Evolutionary conservation across 92 coral and sea anemone genomes (phyloP).

Genomic region (Actinernus sp.): DNA sequence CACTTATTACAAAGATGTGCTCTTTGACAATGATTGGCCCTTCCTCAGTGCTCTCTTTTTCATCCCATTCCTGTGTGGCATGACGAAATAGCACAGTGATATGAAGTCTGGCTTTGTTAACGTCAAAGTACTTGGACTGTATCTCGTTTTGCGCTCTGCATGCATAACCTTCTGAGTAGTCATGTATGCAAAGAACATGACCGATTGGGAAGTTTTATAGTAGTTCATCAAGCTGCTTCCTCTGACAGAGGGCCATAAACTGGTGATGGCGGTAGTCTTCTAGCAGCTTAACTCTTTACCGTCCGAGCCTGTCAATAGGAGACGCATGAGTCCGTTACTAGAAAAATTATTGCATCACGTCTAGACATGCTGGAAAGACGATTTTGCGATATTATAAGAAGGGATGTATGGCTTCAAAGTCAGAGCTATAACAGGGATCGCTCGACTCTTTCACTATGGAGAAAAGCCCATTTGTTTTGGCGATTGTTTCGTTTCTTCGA

Average conservation of each 20-base stretch:
- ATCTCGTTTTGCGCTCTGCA: constrained; percentile 7
- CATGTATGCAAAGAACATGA: constrained; percentile 10
- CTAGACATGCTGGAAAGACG: too few relatives aligned
- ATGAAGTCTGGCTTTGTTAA: constrained; percentile 21
- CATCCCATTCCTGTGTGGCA: constrained; percentile 18
- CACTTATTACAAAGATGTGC: constrained; percentile 5
- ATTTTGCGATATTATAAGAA: too few relatives aligned
- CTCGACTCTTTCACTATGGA: too few relatives aligned
- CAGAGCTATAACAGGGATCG: too few relatives aligned
- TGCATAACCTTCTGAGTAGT: constrained; percentile 13
- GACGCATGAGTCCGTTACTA: too few relatives aligned
- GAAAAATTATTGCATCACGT: too few relatives aligned
- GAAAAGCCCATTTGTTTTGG: too few relatives aligned
- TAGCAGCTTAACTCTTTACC: constrained; percentile 7
- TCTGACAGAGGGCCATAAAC: constrained; percentile 26
- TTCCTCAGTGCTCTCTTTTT: too few relatives aligned
- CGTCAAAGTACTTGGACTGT: constrained; percentile 7
- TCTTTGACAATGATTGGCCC: too few relatives aligned
- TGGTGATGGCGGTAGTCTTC: constrained; percentile 16
- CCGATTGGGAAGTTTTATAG: constrained; percentile 21
- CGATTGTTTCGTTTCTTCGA: too few relatives aligned
- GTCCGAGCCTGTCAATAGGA: too few relatives aligned
- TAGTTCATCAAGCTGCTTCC: constrained; percentile 28
- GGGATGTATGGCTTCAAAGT: too few relatives aligned
- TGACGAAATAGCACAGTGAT: constrained; percentile 19